Evolutionary conservation across 2,113 vertebrate genomes (phyloP), one percentile per base, ranked within the genome.

Genomic region (Trematocara zebra): DNA sequence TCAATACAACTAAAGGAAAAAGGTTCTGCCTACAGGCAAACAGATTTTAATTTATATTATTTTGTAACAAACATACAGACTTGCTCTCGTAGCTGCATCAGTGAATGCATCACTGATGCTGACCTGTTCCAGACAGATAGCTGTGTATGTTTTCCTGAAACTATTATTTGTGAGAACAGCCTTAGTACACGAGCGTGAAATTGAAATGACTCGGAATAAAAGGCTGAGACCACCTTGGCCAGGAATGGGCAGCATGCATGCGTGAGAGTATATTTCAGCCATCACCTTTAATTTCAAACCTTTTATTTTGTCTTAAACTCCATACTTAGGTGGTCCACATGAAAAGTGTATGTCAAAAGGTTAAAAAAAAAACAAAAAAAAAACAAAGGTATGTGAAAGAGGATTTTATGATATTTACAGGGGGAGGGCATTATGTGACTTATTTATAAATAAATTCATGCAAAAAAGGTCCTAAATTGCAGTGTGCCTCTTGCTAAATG

Each of bases 21-120:
- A 47, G 18, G 80, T 81, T 90, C 44, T 31, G 76, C 86, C 84
- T 54, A 64, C 51, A 87, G 88, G 82, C 49, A 51, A 81, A 90
- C 85, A 89, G 80, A 87, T 91, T 89, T 87, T 78, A 87, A 90
- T 92, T 74, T 69, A 76, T 57, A 89, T 90, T 88, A 84, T 87
- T 89, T 79, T 80, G 57, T 52, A 85, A 81, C 33, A 93, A 83
- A 87, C 57, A 85, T 37, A 26, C 44, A 81, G 56, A 52, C 61
- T 52, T 79, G 47, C 5, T 15, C 37, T 78, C 7, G 52, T 40
- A 83, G 88, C 53, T 28, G 47, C 47, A 78, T 18, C 61, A 89
- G 61, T 78, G 74, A 90, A 89, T n/a, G 37, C 82, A 85, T 89
- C 54, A 14, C 72, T 82, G 85, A 69, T 78, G 37, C 33, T 84